Conservation (phyloP, 2,888 invertebrate genomes). For the Platynereis dumerilii region DNA sequence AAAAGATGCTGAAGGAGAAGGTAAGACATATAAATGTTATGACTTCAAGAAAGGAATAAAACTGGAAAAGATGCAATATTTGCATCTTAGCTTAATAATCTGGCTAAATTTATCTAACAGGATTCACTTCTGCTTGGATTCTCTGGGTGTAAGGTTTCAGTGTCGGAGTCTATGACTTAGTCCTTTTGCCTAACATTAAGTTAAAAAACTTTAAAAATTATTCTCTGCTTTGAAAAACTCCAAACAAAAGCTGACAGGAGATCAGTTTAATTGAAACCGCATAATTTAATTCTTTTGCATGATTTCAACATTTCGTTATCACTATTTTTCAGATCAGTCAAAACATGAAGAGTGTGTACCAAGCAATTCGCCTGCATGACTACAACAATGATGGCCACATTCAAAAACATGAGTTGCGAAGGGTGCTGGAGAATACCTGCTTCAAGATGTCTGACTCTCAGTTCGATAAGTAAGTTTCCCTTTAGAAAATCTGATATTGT, state of each 20-base stretch:
- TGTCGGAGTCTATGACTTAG: background rate
- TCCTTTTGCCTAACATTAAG: background rate
- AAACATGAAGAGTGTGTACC: conserved; percentile 53
- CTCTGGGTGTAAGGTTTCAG: too few species aligned
- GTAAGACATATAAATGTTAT: conserved; percentile 33
- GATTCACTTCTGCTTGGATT: too few species aligned
- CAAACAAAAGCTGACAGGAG: too few species aligned
- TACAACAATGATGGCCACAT: conserved; percentile 61
- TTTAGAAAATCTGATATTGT: too few species aligned
- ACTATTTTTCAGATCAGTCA: conserved; percentile 33
- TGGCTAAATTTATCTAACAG: too few species aligned
- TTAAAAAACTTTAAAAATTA: background rate
- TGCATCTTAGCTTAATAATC: too few species aligned
- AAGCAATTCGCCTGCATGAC: conserved; percentile 58
- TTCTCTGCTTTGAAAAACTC: too few species aligned
- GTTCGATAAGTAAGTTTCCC: conserved; percentile 56
- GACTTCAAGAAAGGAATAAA: too few species aligned
- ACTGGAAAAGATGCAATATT: too few species aligned
- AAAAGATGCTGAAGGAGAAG: conserved; percentile 55
- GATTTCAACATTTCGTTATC: background rate
- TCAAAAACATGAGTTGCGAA: conserved; percentile 57
- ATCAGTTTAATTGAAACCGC: too few species aligned
- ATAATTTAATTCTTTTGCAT: background rate
- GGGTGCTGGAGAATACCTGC: conserved; percentile 59
- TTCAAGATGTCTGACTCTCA: conserved; percentile 58